phyloP scores from a whole-genome alignment of 2,113 vertebrate species.

The Phalacrocorax carbo region DNA sequence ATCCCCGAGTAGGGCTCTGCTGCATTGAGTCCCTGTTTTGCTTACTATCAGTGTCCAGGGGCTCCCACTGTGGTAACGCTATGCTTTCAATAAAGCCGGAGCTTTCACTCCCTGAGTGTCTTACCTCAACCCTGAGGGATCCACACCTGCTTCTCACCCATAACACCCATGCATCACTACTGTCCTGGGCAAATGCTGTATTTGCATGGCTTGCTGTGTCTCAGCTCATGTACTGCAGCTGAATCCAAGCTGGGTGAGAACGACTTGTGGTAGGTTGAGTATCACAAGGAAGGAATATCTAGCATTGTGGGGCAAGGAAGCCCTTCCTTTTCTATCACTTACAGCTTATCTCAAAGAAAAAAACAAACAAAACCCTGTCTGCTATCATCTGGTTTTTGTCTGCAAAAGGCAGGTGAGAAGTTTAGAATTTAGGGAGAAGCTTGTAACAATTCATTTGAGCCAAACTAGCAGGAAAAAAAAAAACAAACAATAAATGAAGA shows the following conservation, averaged over 20 bases:
- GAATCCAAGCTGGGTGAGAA: not conserved
- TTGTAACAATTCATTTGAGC: not conserved
- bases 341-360: not conserved
- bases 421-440: not conserved
- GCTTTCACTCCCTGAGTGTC: not conserved
- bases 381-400: not conserved
- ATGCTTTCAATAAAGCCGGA: not conserved
- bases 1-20: not conserved
- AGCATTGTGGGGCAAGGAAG: not conserved
- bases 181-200: not conserved
- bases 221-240: not conserved
- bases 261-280: not conserved
- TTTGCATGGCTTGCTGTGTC: not conserved
- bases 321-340: not conserved
- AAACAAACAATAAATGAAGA: not conserved
- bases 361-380: too few relatives aligned
- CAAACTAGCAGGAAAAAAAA: not conserved
- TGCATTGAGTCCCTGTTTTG: not conserved
- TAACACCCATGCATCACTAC: not conserved
- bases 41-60: not conserved
- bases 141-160: not conserved
- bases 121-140: too few relatives aligned
- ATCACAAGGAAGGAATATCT: not conserved
- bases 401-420: not conserved
- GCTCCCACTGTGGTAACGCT: fast-evolving